Evolutionary conservation across 2,888 invertebrate genomes (phyloP), one percentile per base, ranked within the genome.

Genomic region (Ceramica pisi): DNA sequence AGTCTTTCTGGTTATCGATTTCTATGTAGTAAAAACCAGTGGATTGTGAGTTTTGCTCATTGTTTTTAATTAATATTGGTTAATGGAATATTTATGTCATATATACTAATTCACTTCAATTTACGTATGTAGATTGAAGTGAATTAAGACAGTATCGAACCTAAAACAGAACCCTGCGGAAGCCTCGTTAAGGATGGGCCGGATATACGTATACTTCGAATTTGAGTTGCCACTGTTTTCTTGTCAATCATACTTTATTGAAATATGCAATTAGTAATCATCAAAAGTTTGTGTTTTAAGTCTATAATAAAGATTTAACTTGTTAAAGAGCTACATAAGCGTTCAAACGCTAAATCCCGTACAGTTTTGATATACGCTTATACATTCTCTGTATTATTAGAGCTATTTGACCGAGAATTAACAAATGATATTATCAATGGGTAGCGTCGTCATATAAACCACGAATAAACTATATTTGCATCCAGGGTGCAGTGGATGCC

Each of bases 361-460:
- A 35, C 1, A 31, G 31, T 51, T 7, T 14, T 12, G 9, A 7
- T 23, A 60, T 31, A 61, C n/a, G n/a, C n/a, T n/a, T 71, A 5
- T 14, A 21, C 2, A 26, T 41, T 41, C 6, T 53, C 26, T 48
- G 3, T 44, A 44, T 35, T 55, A 16, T 69, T 31, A 1, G 19
- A 26, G 7, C n/a, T 46, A 19, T 21, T 6, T 31, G 61, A 31
- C 38, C 23, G 14, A 31, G 14, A 6, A 51, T 61, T 26, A 48
- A 10, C 26, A n/a, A 64, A 60, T 60, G 51, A 50, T 78, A 61
- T 76, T 62, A 64, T 78, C 61, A 78, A 78, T 73, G 57, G 44
- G 14, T 44, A 41, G 26, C 57, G 56, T 59, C 48, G 41, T 72
- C 51, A 73, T 62, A 55, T 66, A 55, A 68, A 59, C 38, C 44